Evolutionary conservation across 2,888 invertebrate species (phyloP).

Genomic region (Orchesellides sinensis): DNA sequence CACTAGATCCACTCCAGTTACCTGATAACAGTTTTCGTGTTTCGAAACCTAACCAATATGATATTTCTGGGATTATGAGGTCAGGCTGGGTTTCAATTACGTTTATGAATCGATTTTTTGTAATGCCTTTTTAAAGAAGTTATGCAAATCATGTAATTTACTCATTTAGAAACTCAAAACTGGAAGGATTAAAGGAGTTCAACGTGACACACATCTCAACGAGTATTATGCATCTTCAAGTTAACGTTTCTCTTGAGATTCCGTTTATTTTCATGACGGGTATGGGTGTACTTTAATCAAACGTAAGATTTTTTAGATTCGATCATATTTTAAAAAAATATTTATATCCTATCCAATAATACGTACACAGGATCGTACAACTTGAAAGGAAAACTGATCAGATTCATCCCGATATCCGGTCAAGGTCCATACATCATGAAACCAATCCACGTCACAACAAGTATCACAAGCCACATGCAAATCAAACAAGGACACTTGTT

Average conservation of each 20-base stretch:
- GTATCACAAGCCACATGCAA: not conserved
- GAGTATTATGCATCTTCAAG: slow-evolving; percentile 36
- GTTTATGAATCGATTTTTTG: not conserved
- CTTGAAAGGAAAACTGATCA: slow-evolving; percentile 19
- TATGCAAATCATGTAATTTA: not conserved
- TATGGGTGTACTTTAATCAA: not conserved
- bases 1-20: slow-evolving; percentile 52
- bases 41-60: slow-evolving; percentile 23
- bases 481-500: slow-evolving; percentile 22
- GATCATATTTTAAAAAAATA: not conserved
- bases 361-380: slow-evolving; percentile 33
- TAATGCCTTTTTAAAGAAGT: not conserved
- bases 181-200: slow-evolving; percentile 33
- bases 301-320: not conserved
- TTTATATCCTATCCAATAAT: not conserved
- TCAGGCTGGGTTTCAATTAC: not conserved
- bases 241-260: slow-evolving; percentile 29
- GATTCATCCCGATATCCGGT: slow-evolving; percentile 39
- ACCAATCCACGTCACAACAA: not conserved
- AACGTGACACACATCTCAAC: slow-evolving; percentile 42
- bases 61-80: slow-evolving; percentile 13
- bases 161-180: slow-evolving; percentile 13
- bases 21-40: not conserved
- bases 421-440: slow-evolving; percentile 34
- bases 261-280: slow-evolving; percentile 38